Evolutionary conservation across 2,888 invertebrate species (phyloP), one percentile per base, ranked within the genome.

Genomic region (Nysson spinosus): DNA sequence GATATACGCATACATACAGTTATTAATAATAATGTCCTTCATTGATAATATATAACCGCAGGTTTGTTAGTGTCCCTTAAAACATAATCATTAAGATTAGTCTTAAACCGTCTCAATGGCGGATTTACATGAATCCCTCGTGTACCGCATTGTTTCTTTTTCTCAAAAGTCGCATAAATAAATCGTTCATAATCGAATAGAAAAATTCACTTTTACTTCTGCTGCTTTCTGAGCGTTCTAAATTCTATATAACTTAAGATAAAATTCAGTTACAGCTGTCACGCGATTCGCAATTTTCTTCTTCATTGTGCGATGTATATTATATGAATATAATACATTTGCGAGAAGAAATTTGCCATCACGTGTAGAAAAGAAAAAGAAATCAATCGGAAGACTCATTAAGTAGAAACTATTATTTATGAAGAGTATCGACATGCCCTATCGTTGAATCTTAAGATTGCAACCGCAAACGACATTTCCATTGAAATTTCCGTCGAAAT

Each of bases 61-160:
- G 58, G 47, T 66, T 79, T 79, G 80, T 83, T 83, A 83, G 84
- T 83, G 65, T 75, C 58, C 70, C 73, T 77, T 52, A 74, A 57
- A 77, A 70, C 57, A 44, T 77, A 78, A 65, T 76, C 72, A 32
- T 78, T 79, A 79, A 72, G 65, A 80, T 83, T 77, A 80, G 74
- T 73, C 71, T 74, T 69, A 52, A 70, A 74, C 60, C 44, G 32
- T 14, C 46, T 24, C 34, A 16, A n/a, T 11, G 28, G 28, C 47
- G 44, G 63, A 61, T 66, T 76, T 61, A 49, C 76, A 56, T 62
- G 43, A 46, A 44, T 40, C 35, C 52, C 37, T 28, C 30, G 42
- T 56, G 35, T 54, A 40, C 54, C 44, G 58, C 46, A 58, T 66
- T 42, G 61, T 61, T 74, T 54, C 60, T 56, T 77, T 62, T 58